Evolutionary conservation across 2,888 invertebrate genomes (phyloP).

Genomic region (Catocala fraxini): DNA sequence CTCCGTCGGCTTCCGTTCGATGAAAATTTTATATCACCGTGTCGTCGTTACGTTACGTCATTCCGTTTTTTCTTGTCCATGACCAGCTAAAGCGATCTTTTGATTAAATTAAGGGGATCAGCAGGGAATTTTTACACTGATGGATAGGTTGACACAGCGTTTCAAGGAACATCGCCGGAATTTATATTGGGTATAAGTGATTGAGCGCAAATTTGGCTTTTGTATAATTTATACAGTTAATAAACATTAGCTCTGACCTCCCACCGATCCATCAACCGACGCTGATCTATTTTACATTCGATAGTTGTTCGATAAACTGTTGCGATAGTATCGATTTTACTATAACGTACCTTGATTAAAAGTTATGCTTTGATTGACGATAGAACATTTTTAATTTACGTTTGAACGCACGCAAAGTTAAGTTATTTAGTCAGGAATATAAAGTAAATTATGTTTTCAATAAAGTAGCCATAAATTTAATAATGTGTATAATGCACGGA

Average conservation of each 20-base stretch:
- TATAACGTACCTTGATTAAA: background rate
- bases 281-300: slow-evolving; percentile 29
- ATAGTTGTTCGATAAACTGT: slow-evolving; percentile 25
- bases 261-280: slow-evolving; percentile 61
- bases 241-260: slow-evolving; percentile 70
- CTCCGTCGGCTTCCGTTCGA: slow-evolving; percentile 63
- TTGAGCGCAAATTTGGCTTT: slow-evolving; percentile 75
- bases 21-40: slow-evolving; percentile 85
- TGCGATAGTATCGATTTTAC: slow-evolving; percentile 17
- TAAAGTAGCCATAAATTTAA: too few relatives aligned
- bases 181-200: slow-evolving; percentile 85
- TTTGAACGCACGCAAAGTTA: too few relatives aligned
- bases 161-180: slow-evolving; percentile 79
- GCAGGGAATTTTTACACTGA: slow-evolving; percentile 85
- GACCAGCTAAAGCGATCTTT: slow-evolving; percentile 84
- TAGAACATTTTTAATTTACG: too few relatives aligned
- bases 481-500: too few relatives aligned
- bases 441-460: too few relatives aligned
- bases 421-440: too few relatives aligned
- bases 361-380: background rate
- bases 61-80: slow-evolving; percentile 82
- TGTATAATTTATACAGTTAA: slow-evolving; percentile 80
- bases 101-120: slow-evolving; percentile 87
- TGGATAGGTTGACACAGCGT: slow-evolving; percentile 86
- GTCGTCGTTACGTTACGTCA: slow-evolving; percentile 81